Evolutionary conservation across 2,888 invertebrate genomes (phyloP), one percentile per base, ranked within the genome.

Genomic region (Dynastes grantii): DNA sequence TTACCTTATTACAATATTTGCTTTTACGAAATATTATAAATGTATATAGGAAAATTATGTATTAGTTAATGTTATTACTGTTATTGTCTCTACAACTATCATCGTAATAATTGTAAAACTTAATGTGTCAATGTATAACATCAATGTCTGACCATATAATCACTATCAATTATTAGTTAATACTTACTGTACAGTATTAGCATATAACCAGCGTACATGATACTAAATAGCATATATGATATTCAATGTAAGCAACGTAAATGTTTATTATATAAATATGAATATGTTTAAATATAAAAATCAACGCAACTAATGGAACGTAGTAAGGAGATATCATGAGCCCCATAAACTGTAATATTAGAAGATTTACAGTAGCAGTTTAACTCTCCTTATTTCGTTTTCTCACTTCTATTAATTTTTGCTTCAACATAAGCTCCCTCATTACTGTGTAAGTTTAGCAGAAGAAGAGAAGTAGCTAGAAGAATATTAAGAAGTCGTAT

Each of bases 341-440:
- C 81, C 81, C 81, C 81, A 65, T 79, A 78, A 79, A 81, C 81
- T 79, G 78, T 79, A 79, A 81, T 79, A 77, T 58, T 73, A 58
- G 75, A 45, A 45, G 45, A 76, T 79, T 81, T 81, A 78, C 81
- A 78, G 81, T 79, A 79, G 80, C 71, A 79, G 79, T 79, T 78
- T 81, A 81, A 76, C 32, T 80, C 78, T 76, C 76, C 78, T 55
- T 73, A 73, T 77, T 73, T 76, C 81, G 76, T 78, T 79, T 79
- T 67, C 22, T 16, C 11, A 37, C 16, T 27, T 29, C 13, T 67
- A 22, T 9, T 58, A 32, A 55, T 22, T 8, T 67, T 67, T 13
- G 76, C 76, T 76, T 76, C 63, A 58, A 40, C 58, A 58, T 45
- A 16, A 40, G 22, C 22, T 67, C 22, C 37, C 9, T 22, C 51